A percentile compares a stretch with the other conserved stretches of the same genome.
Conservation (phyloP, 2,113 vertebrate species). For the cat (Felis catus) region F.catus_Fca126_mat1.0 CM031417.1:66193001-66193500, state of each 20-base stretch:
- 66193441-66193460: slow-evolving; percentile 33
- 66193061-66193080: neutral
- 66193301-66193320: neutral
- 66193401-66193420: neutral
- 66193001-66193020: neutral
- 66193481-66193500: slow-evolving; percentile 59
- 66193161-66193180: neutral
- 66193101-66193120: neutral
- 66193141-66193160: neutral
- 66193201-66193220: neutral
- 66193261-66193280: slow-evolving; percentile 2
- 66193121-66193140: neutral
- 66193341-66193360: slow-evolving; percentile 14
- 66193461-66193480: slow-evolving; percentile 58
- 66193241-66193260: neutral
- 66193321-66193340: neutral
- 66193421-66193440: neutral
- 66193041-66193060: neutral
- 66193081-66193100: neutral
- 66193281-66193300: neutral
- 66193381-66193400: slow-evolving; percentile 16
- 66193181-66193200: neutral
- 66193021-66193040: neutral
- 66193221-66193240: neutral
- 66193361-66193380: neutral